phyloP scores from a whole-genome alignment of 1,140 invertebrate species.

The Lepidurus packardi region DNA sequence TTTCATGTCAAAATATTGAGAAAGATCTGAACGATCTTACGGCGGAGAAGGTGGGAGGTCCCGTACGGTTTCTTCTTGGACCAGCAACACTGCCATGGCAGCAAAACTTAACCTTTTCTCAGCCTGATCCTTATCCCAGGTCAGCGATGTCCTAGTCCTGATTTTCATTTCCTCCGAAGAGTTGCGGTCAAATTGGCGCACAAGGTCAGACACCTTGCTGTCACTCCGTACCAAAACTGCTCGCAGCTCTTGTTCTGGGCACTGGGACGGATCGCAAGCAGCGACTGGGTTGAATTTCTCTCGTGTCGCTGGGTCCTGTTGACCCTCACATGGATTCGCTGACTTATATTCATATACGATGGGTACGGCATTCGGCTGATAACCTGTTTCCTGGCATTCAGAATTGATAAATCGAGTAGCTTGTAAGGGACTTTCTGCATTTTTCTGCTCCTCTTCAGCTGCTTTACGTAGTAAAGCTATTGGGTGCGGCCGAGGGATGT shows the following conservation, averaged over 20 bases:
- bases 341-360: too few relatives aligned
- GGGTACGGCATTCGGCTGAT: too few relatives aligned
- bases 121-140: not conserved
- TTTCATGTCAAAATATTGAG: not conserved
- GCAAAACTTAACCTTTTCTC: not conserved
- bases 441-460: not conserved
- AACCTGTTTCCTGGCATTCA: not conserved
- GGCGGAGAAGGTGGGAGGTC: not conserved
- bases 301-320: not conserved
- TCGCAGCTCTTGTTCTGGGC: not conserved
- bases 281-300: not conserved
- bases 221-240: constrained; percentile 14
- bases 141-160: not conserved
- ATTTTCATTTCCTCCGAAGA: not conserved
- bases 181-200: not conserved
- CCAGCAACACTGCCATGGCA: not conserved
- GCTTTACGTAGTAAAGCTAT: not conserved
- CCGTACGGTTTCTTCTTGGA: not conserved
- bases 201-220: not conserved
- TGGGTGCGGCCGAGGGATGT: not conserved
- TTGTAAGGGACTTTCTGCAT: not conserved
- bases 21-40: not conserved
- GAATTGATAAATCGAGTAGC: not conserved
- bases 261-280: not conserved
- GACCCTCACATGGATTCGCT: not conserved